Conservation (phyloP, 1,140 invertebrate species). For the Chrysomallon squamiferum region DNA sequence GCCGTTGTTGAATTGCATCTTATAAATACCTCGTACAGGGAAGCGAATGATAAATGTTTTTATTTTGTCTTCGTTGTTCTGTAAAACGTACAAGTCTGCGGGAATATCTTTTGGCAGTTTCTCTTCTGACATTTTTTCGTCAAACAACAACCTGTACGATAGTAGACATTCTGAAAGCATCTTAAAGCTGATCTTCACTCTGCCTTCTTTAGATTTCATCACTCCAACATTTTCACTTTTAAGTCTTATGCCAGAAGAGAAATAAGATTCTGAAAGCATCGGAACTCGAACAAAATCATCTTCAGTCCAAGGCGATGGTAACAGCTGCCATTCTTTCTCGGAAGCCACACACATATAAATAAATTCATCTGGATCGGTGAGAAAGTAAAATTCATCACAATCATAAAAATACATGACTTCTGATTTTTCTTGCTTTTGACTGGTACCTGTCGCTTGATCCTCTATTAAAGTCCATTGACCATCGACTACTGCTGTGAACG, state of each 20-base stretch:
- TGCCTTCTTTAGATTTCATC: not conserved
- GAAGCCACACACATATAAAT: slow-evolving; percentile 35
- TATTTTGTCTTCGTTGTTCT: slow-evolving; percentile 10
- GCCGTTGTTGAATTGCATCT: slow-evolving; percentile 11
- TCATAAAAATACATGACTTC: slow-evolving; percentile 7
- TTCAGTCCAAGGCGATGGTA: slow-evolving; percentile 27
- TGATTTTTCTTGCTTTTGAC: not conserved
- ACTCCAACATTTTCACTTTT: slow-evolving; percentile 9
- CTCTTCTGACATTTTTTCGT: slow-evolving; percentile 9
- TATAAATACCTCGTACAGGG: slow-evolving; percentile 17
- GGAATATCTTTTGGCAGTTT: slow-evolving; percentile 1
- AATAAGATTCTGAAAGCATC: slow-evolving; percentile 18
- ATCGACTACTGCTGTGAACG: not conserved
- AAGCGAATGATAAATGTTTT: slow-evolving; percentile 17
- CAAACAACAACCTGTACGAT: slow-evolving; percentile 13
- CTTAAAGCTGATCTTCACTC: not conserved
- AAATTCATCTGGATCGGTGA: slow-evolving; percentile 47
- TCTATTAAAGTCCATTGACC: not conserved
- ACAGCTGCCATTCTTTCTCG: slow-evolving; percentile 42
- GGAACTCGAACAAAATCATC: slow-evolving; percentile 28
- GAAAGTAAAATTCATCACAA: slow-evolving; percentile 46
- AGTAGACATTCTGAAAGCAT: not conserved
- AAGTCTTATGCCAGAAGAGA: slow-evolving; percentile 19
- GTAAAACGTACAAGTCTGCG: slow-evolving; percentile 10
- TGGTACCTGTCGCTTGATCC: not conserved